Percentiles rank a stretch among this genome's conserved stretches.
phyloP scores from a whole-genome alignment of 2,797 vertebrate species.

The Semaprochilodus insignis region DNA sequence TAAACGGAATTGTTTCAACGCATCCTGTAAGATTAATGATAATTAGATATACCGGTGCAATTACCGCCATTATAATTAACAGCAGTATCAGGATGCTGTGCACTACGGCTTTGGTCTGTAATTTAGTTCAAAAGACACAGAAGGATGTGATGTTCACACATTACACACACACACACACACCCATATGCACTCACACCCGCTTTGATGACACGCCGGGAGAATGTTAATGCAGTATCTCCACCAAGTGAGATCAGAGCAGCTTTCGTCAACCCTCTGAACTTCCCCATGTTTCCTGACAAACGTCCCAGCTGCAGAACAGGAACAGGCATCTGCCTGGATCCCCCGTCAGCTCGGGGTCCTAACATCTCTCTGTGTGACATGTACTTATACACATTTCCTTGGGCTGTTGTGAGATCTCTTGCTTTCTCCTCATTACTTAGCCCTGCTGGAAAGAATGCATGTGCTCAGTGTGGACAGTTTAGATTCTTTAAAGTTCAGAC shows the following conservation, averaged over 20 bases:
- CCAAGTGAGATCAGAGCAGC: slow-evolving; percentile 72
- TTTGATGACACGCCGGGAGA: slow-evolving; percentile 68
- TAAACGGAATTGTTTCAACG: not conserved
- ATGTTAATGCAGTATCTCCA: slow-evolving; percentile 74
- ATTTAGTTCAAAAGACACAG: slow-evolving; percentile 34
- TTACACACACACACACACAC: slow-evolving; percentile 41
- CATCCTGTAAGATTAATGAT: slow-evolving; percentile 4
- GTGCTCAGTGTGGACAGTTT: slow-evolving; percentile 20
- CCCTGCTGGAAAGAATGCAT: slow-evolving; percentile 8
- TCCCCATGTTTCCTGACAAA: slow-evolving; percentile 46
- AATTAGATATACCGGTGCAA: not conserved
- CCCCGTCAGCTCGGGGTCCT: slow-evolving; percentile 46
- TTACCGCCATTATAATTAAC: slow-evolving; percentile 9
- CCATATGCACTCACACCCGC: slow-evolving; percentile 39
- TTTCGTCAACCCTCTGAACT: slow-evolving; percentile 69
- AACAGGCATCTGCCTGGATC: slow-evolving; percentile 53
- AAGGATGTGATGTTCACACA: slow-evolving; percentile 25
- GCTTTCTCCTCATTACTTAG: slow-evolving; percentile 13
- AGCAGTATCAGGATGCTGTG: slow-evolving; percentile 13
- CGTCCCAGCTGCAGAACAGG: slow-evolving; percentile 48
- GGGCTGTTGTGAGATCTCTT: slow-evolving; percentile 1
- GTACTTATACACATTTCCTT: slow-evolving; percentile 13
- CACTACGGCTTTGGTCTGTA: slow-evolving; percentile 1
- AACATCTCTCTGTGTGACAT: slow-evolving; percentile 29
- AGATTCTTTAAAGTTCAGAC: slow-evolving; percentile 17